A percentile compares a stretch with the other conserved stretches of the same genome.
phyloP scores from a whole-genome alignment of 2,113 vertebrate genomes.

The Crotalus horridus region DNA sequence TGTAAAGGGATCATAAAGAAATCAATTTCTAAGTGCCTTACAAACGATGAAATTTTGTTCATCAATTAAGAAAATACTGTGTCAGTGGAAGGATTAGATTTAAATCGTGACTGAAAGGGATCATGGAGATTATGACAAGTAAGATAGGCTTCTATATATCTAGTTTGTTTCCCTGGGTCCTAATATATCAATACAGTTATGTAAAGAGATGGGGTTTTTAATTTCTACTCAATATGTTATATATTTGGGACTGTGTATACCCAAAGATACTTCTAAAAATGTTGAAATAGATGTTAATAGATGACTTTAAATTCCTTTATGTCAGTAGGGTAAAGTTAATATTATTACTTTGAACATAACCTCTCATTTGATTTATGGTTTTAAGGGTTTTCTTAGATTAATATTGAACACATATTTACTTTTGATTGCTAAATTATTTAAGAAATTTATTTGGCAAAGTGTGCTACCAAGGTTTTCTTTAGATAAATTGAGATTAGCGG shows the following conservation, averaged over 20 bases:
- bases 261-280: neutral
- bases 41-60: neutral
- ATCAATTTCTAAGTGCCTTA: neutral
- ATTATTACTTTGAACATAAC: neutral
- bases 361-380: neutral
- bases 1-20: neutral
- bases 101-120: neutral
- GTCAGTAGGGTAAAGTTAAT: neutral
- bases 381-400: neutral
- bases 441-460: neutral
- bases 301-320: neutral
- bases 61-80: neutral
- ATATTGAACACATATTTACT: neutral
- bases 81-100: neutral
- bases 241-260: neutral
- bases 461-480: neutral
- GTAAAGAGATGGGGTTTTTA: neutral
- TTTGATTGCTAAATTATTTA: neutral
- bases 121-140: neutral
- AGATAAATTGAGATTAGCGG: neutral
- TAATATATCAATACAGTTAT: neutral
- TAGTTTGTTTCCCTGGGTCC: neutral
- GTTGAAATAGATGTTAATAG: neutral
- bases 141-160: neutral
- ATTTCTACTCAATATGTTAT: neutral